Percentiles rank a stretch among this genome's conserved stretches.
Conservation (phyloP, 2,888 invertebrate genomes). For the Cataglyphis cursor region DNA sequence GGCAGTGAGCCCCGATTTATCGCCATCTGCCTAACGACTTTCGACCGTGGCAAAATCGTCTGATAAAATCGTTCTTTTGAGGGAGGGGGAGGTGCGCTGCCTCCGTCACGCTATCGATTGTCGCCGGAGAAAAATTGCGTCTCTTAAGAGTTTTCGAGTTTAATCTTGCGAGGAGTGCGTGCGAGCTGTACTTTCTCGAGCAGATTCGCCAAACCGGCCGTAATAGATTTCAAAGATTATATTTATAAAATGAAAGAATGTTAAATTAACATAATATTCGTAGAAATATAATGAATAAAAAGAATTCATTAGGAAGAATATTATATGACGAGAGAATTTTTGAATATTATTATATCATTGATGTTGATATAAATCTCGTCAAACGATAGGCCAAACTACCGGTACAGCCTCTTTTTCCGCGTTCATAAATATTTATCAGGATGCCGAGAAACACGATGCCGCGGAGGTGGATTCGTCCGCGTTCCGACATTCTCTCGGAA, state of each 20-base stretch:
- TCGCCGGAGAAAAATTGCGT: conserved; percentile 45
- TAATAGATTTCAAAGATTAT: background rate
- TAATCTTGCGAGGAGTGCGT: conserved; percentile 41
- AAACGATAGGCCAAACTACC: conserved; percentile 38
- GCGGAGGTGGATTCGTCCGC: conserved; percentile 57
- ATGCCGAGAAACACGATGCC: conserved; percentile 59
- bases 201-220: background rate
- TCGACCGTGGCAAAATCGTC: conserved; percentile 61
- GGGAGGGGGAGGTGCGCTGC: conserved; percentile 26
- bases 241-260: background rate
- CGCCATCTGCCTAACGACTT: conserved; percentile 63
- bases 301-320: background rate
- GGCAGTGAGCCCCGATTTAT: conserved; percentile 59
- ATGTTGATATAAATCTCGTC: conserved; percentile 15
- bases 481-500: conserved; percentile 80
- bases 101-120: conserved; percentile 39
- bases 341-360: background rate
- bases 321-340: background rate
- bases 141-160: conserved; percentile 42
- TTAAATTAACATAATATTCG: background rate
- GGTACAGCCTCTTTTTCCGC: conserved; percentile 73
- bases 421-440: conserved; percentile 85
- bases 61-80: conserved; percentile 58
- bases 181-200: background rate
- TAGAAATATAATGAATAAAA: background rate